phyloP scores from a whole-genome alignment of 2,888 invertebrate species.

The Anoplius nigerrimus region DNA sequence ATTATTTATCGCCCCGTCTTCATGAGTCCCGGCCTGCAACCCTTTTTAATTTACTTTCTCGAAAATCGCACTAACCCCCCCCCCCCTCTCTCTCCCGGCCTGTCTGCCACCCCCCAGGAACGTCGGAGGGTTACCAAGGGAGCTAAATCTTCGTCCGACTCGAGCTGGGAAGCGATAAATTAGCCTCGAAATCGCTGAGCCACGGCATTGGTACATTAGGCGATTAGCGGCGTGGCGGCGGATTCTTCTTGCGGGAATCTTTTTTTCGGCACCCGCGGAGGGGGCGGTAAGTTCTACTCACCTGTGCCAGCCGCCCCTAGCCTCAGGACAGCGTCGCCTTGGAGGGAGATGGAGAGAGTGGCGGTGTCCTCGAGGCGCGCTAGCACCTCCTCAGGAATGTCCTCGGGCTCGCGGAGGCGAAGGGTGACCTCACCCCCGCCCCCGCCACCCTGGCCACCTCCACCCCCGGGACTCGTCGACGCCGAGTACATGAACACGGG shows the following conservation, averaged over 20 bases:
- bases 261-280: too few species aligned
- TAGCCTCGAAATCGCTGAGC: constrained; percentile 6
- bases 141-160: constrained; percentile 40
- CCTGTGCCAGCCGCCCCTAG: constrained; percentile 72
- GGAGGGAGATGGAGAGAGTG: constrained; percentile 72
- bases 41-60: constrained; percentile 19
- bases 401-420: constrained; percentile 73
- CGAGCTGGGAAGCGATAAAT: constrained; percentile 32
- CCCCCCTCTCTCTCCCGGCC: background rate
- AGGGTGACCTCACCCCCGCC: constrained; percentile 72
- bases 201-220: background rate
- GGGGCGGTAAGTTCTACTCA: constrained; percentile 50
- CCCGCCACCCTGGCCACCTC: constrained; percentile 64
- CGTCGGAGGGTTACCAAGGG: constrained; percentile 22
- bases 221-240: background rate
- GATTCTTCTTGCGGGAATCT: background rate
- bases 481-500: constrained; percentile 75
- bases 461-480: constrained; percentile 73
- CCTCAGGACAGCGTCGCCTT: constrained; percentile 73
- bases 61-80: background rate
- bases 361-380: constrained; percentile 74
- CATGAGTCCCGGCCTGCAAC: constrained; percentile 30
- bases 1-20: constrained; percentile 56
- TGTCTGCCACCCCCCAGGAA: too few species aligned
- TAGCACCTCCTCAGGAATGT: constrained; percentile 73